A percentile compares a stretch with the other conserved stretches of the same genome.
These are phyloP conservation scores for Archips crataeganus DNA, from an alignment of 2,888 invertebrate species.

Conservation along the genomic window DNA sequence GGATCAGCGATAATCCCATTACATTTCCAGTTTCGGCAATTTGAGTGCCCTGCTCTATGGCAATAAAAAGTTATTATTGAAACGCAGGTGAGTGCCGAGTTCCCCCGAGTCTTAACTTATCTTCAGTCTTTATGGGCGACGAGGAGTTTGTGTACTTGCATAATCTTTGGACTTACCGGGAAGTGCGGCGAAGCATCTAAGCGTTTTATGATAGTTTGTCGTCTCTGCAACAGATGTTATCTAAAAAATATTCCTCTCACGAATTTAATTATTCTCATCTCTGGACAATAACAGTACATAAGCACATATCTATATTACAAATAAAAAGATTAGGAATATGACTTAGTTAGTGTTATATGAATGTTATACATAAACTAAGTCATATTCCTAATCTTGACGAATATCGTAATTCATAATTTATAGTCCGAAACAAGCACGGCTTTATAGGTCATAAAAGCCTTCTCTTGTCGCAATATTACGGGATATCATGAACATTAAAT, in stretches of 20 bases:
- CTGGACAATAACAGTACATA: not conserved
- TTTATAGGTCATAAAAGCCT: conserved; percentile 39
- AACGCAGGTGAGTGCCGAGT: conserved; percentile 59
- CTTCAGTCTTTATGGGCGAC: conserved; percentile 28
- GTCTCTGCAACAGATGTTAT: conserved; percentile 27
- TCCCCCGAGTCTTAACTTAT: conserved; percentile 22
- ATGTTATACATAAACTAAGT: conserved; percentile 1
- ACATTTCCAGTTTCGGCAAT: conserved; percentile 73
- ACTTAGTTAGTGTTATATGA: too few relatives aligned
- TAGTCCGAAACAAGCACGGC: conserved; percentile 31
- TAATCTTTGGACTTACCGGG: conserved; percentile 26
- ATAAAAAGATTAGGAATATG: too few relatives aligned
- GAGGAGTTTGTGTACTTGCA: conserved; percentile 33
- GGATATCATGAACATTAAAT: conserved; percentile 32
- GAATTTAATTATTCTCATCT: not conserved
- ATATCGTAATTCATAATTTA: conserved; percentile 39
- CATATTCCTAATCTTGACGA: conserved; percentile 20
- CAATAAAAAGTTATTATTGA: conserved; percentile 72
- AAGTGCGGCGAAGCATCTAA: conserved; percentile 14
- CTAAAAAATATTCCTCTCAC: not conserved
- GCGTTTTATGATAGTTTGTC: conserved; percentile 33
- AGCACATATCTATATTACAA: not conserved
- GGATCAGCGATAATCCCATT: conserved; percentile 77
- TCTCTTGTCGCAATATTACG: conserved; percentile 33
- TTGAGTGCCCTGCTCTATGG: conserved; percentile 65